Base-by-base conservation (phyloP, 2,113 vertebrate genomes). In the Stictonetta naevosa region DNA sequence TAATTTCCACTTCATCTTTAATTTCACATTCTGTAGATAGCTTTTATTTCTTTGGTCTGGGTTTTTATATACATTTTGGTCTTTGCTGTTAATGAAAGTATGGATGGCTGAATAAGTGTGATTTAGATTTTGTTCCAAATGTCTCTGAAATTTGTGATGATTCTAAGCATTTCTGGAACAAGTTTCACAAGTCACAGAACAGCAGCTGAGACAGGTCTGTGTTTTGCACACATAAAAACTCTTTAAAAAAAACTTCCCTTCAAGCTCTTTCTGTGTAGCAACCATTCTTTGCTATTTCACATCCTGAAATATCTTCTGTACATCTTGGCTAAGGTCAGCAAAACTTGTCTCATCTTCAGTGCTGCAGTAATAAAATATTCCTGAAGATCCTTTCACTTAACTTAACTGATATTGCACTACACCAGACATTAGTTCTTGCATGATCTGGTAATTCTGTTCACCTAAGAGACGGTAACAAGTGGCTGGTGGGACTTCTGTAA, bases 171-270 rank as follows among this genome's bases (percentile, higher is more conserved):
- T 85, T 77, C 50, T 73, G 59, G 36, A 95, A 66, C 31, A 91
- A 91, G 78, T 80, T 91, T 76, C 81, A 86, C 60, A 92, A 92
- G 67, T 62, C 71, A 53, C 36, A 91, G 71, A 90, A 87, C n/a
- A 85, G 85, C 55, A 66, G 42, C 50, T 74, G 81, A 94, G 73
- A 89, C 77, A 90, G 50, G 56, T 67, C 74, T 92, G 34, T 78
- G 52, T 76, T 92, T 92, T 88, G 78, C 58, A 85, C 88, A 78
- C 40, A 79, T 21, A 55, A 38, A 10, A 34, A 7, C 48, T 33
- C 76, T 83, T 48, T 10, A 58, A 86, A 95, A 93, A 73, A 67
- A 95, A 88, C 48, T 60, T 29, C 4, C 84, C 10, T 80, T 86
- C 79, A 88, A 82, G 88, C 67, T 87, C 53, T 75, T 16, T 25